Conservation (phyloP, 2,888 invertebrate genomes). For the Toxonevra muliebris region DNA sequence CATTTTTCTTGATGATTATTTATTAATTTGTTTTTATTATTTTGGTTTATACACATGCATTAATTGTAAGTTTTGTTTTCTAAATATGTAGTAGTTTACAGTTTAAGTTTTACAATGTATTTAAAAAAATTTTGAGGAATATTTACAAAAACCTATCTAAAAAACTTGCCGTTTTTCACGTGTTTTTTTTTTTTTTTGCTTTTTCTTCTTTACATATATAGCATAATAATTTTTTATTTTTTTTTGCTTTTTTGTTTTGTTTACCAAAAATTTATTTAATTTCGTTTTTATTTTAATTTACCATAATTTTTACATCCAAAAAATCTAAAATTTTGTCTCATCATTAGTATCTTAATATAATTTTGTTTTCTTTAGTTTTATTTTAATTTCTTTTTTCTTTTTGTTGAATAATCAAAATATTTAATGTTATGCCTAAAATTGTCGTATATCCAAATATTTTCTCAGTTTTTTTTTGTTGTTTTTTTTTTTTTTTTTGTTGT, state of each 20-base stretch:
- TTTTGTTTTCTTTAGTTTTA: slow-evolving; percentile 19
- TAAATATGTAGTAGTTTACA: slow-evolving; percentile 24
- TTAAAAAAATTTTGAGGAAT: slow-evolving; percentile 54
- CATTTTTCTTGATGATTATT: neutral
- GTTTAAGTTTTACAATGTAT: slow-evolving; percentile 3
- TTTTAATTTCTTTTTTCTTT: slow-evolving; percentile 34
- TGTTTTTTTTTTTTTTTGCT: slow-evolving; percentile 28
- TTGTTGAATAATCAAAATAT: slow-evolving; percentile 33
- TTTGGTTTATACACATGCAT: slow-evolving; percentile 41
- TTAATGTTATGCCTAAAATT: slow-evolving; percentile 39
- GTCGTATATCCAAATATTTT: slow-evolving; percentile 19
- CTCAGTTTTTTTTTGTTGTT: neutral
- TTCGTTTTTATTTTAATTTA: slow-evolving; percentile 21
- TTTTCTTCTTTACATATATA: slow-evolving; percentile 25
- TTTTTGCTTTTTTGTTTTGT: slow-evolving; percentile 27
- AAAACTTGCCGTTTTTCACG: slow-evolving; percentile 43
- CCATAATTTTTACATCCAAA: slow-evolving; percentile 19
- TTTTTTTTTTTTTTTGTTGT: neutral
- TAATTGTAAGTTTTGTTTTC: slow-evolving; percentile 38
- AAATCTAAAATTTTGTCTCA: slow-evolving; percentile 14
- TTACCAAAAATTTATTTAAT: slow-evolving; percentile 8
- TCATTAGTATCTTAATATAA: slow-evolving; percentile 7
- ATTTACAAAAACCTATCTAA: slow-evolving; percentile 65
- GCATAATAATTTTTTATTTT: slow-evolving; percentile 14
- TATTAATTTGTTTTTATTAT: neutral